phyloP scores from a whole-genome alignment of 2,113 vertebrate species.

The Galbula dea region DNA sequence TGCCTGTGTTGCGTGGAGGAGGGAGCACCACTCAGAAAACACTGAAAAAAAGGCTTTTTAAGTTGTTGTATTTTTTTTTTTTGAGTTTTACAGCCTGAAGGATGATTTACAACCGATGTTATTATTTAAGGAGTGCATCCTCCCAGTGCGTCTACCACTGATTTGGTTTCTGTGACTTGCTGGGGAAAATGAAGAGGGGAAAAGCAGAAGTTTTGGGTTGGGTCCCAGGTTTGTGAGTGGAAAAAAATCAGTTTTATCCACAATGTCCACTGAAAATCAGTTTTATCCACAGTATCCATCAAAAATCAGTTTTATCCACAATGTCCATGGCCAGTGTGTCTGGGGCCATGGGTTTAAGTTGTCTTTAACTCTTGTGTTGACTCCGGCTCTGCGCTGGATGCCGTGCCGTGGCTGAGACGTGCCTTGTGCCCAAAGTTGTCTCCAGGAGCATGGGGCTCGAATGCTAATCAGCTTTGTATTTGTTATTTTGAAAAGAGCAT shows the following conservation, averaged over 20 bases:
- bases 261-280: background rate
- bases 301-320: background rate
- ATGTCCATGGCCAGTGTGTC: background rate
- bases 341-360: background rate
- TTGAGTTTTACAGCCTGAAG: background rate
- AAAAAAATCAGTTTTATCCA: background rate
- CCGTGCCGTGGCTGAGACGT: fast-evolving
- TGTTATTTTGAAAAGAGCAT: background rate
- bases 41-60: background rate
- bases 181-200: background rate
- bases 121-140: background rate
- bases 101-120: background rate
- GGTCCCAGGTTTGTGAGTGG: background rate
- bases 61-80: background rate
- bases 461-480: background rate
- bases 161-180: background rate
- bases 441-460: background rate
- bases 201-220: background rate
- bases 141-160: background rate
- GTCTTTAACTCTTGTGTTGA: background rate
- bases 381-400: fast-evolving
- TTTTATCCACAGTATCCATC: fast-evolving
- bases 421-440: background rate
- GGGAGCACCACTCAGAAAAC: background rate
- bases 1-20: background rate